phyloP scores from a whole-genome alignment of 1,140 invertebrate species.

The Euborellia annulipes region DNA sequence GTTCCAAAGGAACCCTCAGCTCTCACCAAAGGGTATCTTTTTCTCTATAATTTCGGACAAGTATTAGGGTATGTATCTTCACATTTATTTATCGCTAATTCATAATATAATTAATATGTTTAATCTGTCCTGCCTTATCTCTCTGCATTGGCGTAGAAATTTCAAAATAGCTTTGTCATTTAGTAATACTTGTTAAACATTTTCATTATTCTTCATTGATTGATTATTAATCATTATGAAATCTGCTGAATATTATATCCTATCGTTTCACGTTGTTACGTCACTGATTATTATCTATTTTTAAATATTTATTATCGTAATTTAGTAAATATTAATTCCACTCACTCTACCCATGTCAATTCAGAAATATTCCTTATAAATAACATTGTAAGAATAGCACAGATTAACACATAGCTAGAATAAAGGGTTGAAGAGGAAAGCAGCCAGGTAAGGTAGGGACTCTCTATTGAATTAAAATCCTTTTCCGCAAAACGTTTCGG shows the following conservation, averaged over 20 bases:
- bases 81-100: background rate
- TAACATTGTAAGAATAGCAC: too few species aligned
- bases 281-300: too few species aligned
- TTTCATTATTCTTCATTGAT: background rate
- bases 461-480: too few species aligned
- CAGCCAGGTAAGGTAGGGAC: too few species aligned
- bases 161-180: background rate
- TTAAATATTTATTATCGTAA: too few species aligned
- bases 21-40: conserved; percentile 25
- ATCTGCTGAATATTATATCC: background rate
- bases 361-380: too few species aligned
- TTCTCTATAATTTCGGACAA: conserved; percentile 26
- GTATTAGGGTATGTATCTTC: conserved; percentile 26
- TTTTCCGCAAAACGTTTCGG: too few species aligned
- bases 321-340: too few species aligned
- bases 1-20: conserved; percentile 19
- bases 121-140: conserved; percentile 3
- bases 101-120: background rate
- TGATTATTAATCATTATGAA: conserved; percentile 2
- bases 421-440: too few species aligned
- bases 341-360: too few species aligned
- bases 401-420: too few species aligned
- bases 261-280: too few species aligned
- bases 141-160: background rate
- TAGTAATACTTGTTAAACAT: conserved; percentile 1